Conservation (phyloP, 1,140 invertebrate species). For the Triops cancriformis region DNA sequence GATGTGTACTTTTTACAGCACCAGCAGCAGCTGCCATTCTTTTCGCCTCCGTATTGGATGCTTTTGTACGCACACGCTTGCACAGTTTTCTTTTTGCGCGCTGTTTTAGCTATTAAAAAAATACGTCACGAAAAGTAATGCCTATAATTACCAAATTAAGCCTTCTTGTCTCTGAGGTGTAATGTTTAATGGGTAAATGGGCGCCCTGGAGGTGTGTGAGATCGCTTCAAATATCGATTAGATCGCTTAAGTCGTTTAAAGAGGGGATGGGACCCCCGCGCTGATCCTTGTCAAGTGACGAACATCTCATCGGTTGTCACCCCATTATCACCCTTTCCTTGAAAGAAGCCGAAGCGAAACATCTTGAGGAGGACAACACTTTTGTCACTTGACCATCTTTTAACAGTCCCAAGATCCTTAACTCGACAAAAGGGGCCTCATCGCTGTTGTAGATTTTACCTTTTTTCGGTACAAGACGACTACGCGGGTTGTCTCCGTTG, state of each 20-base stretch:
- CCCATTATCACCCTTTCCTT: background rate
- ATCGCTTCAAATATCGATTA: background rate
- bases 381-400: background rate
- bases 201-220: no score
- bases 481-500: no score
- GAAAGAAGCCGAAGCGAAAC: background rate
- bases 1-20: background rate
- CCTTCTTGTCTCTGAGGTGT: background rate
- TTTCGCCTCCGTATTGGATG: background rate
- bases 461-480: background rate
- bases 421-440: background rate
- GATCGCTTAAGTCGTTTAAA: background rate
- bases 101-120: background rate
- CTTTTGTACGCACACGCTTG: background rate
- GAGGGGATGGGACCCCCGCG: background rate
- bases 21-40: background rate
- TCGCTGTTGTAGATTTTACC: background rate
- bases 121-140: background rate
- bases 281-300: constrained; percentile 4
- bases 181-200: no score
- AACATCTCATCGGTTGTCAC: background rate
- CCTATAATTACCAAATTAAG: background rate
- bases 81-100: no score
- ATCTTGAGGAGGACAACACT: background rate
- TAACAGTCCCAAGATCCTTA: background rate